These are phyloP conservation scores for Halcyon leucocephala DNA, from an alignment of 2,797 vertebrate genomes.

Conservation along the genomic window DNA sequence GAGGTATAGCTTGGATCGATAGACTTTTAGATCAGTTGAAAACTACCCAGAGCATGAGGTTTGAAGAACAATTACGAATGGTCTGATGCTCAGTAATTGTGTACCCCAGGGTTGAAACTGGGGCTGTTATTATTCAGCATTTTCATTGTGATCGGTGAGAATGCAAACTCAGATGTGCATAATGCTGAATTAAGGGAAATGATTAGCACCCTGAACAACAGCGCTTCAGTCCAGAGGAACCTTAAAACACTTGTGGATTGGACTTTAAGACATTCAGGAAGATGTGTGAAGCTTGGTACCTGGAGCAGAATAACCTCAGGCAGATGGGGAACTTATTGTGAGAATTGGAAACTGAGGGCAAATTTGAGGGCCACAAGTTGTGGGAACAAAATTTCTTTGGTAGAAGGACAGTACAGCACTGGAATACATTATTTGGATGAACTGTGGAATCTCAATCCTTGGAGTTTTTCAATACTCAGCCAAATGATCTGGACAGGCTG, in stretches of 20 bases:
- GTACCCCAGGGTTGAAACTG: neutral
- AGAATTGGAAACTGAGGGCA: neutral
- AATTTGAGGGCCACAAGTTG: neutral
- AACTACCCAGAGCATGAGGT: neutral
- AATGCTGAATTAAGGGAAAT: neutral
- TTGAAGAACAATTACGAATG: neutral
- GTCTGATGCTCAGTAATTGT: neutral
- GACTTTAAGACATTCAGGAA: neutral
- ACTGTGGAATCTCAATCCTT: neutral
- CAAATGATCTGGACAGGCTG: neutral
- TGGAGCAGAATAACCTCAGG: neutral
- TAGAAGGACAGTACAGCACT: neutral
- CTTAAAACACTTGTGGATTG: neutral
- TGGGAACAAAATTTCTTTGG: neutral
- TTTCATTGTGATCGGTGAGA: neutral
- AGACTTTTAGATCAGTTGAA: neutral
- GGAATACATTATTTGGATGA: neutral
- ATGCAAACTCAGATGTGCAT: neutral
- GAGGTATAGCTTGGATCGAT: neutral
- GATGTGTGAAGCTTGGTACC: neutral
- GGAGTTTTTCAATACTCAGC: neutral
- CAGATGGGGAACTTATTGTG: neutral
- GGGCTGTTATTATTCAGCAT: neutral
- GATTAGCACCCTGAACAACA: neutral
- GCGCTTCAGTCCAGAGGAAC: neutral